Base-by-base conservation (phyloP, 2,797 vertebrate genomes). In the Takifugu rubripes region DNA sequence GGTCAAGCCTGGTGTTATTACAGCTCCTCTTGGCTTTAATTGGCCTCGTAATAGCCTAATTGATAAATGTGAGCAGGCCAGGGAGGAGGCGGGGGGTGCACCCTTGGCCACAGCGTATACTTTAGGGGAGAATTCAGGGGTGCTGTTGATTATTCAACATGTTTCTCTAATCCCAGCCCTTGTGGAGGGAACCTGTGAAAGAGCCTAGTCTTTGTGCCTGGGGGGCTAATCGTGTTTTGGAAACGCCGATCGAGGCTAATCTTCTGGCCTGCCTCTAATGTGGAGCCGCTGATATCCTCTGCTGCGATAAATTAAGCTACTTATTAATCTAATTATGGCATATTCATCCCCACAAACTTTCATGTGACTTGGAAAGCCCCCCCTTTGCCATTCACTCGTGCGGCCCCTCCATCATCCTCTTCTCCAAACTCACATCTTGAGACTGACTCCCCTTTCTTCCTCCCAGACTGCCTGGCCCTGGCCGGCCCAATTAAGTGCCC, bases 271-370 rank as follows among this genome's bases (percentile, higher is more conserved):
- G 91, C 93, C 90, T 95, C 90, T 95, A 94, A 96, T 94, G 92
- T 95, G 92, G 91, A 94, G 94, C 92, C 91, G 93, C 94, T 96
- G 94, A 97, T 95, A 96, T 95, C 93, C 93, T 96, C 93, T 92
- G 92, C 94, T 96, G 94, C 92, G 92, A 95, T 94, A 95, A 96
- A 97, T 96, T 96, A 95, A 97, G 93, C 94, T 95, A 95, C 94
- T 98, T 98, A 96, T 98, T 97, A 96, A 98, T 97, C 95, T 97
- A 96, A 98, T 97, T 96, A 97, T 93, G 92, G 90, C 94, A 96
- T 92, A 96, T 94, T 95, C 94, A 96, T 94, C 93, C 92, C 73
- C 87, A 92, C 92, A 94, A 96, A 96, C 94, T 95, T 97, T 96
- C 93, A 96, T 96, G 94, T 96, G 94, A 96, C 94, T 95, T 94